phyloP scores from a whole-genome alignment of 2,113 vertebrate genomes.

The Pseudopipra pipra region DNA sequence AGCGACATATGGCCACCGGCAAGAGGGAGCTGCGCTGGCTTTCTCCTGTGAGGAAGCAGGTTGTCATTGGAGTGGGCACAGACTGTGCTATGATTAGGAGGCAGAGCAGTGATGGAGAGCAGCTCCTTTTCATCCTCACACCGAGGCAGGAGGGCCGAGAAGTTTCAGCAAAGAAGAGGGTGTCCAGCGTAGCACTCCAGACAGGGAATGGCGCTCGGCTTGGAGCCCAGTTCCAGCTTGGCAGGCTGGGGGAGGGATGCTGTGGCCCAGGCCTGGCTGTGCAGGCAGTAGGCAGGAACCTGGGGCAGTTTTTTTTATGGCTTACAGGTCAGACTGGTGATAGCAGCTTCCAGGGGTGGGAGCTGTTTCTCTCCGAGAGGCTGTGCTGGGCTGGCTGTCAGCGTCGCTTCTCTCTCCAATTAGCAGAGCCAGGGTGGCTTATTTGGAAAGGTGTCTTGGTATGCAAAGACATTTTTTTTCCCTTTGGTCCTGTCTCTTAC shows the following conservation, averaged over 20 bases:
- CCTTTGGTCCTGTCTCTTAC: neutral
- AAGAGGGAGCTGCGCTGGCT: neutral
- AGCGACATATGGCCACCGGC: conserved; percentile 33
- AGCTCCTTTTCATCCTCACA: neutral
- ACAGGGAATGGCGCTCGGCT: fast-evolving
- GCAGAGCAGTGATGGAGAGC: neutral
- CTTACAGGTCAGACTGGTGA: neutral
- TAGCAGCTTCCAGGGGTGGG: neutral
- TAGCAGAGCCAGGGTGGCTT: neutral
- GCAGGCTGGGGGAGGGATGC: neutral
- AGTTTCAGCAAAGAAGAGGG: neutral
- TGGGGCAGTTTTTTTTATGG: neutral
- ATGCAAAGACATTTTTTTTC: neutral
- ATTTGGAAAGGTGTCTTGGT: neutral
- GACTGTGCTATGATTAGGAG: neutral
- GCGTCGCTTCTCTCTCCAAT: neutral
- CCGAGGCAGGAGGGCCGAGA: neutral
- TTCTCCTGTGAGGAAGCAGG: neutral
- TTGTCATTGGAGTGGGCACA: neutral
- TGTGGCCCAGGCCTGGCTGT: neutral
- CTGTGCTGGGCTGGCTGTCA: neutral
- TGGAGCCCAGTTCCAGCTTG: neutral
- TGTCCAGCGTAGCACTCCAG: fast-evolving
- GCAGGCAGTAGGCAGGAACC: neutral
- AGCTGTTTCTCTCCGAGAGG: neutral